These are phyloP conservation scores for Hydrozoanthus tunicans DNA, from an alignment of 64 coral and sea anemone species.

Conservation along the genomic window DNA sequence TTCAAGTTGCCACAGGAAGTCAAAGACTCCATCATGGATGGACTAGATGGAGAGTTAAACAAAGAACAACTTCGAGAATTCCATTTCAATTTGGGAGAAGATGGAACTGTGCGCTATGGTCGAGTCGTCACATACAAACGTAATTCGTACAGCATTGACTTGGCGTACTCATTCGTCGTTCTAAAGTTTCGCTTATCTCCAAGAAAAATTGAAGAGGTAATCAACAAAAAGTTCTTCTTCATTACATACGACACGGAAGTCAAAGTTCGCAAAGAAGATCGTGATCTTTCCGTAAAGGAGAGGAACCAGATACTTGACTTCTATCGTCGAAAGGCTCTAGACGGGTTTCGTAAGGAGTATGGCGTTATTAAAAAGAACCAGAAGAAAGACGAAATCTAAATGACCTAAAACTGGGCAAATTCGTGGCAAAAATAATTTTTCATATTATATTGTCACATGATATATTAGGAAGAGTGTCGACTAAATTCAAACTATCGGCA, in stretches of 20 bases:
- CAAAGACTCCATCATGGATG: slow-evolving; percentile 1
- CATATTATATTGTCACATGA: no score
- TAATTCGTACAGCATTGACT: slow-evolving; percentile 20
- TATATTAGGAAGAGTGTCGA: no score
- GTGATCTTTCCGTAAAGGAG: slow-evolving; percentile 22
- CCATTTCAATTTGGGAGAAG: slow-evolving; percentile 15
- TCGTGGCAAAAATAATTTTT: no score
- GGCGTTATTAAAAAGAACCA: no score
- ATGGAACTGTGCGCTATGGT: slow-evolving; percentile 34
- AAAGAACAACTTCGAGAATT: slow-evolving; percentile 41
- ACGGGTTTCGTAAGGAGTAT: slow-evolving; percentile 37
- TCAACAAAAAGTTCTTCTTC: slow-evolving; percentile 6
- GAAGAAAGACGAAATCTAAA: no score
- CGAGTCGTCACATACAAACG: slow-evolving; percentile 7
- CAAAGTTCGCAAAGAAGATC: slow-evolving; percentile 32
- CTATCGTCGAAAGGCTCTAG: background rate
- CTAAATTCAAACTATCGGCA: no score
- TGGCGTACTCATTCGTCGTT: slow-evolving; percentile 32
- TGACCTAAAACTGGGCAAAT: no score
- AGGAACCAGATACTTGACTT: slow-evolving; percentile 32
- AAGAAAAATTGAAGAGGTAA: slow-evolving; percentile 36
- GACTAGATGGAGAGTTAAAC: background rate
- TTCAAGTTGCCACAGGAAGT: background rate
- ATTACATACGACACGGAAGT: slow-evolving; percentile 30
- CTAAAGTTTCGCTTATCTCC: slow-evolving; percentile 17